Percentiles rank a stretch among this genome's conserved stretches.
phyloP scores from a whole-genome alignment of 2,797 vertebrate species.

The Syngnathus rostellatus region DNA sequence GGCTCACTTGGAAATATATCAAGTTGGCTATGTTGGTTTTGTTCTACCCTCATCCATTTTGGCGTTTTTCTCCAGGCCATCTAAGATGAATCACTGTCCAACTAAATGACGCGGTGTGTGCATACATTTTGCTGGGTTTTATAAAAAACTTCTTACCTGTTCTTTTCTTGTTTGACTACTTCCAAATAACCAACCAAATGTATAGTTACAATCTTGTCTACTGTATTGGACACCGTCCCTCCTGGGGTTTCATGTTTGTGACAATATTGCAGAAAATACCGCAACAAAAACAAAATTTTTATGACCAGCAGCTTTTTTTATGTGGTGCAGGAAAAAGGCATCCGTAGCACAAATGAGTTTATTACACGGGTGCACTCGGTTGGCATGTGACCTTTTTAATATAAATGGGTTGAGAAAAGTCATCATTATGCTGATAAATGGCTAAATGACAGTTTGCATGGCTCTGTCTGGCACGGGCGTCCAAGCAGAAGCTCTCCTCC shows the following conservation, averaged over 20 bases:
- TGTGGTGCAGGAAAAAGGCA: background rate
- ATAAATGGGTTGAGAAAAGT: background rate
- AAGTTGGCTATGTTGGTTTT: conserved; percentile 12
- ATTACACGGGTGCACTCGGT: background rate
- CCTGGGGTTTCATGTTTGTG: too few relatives aligned
- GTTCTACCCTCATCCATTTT: conserved; percentile 11
- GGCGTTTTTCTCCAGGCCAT: conserved; percentile 16
- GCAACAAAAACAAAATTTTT: too few relatives aligned
- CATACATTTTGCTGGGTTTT: conserved; percentile 3
- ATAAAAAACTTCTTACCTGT: too few relatives aligned
- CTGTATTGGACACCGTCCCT: too few relatives aligned
- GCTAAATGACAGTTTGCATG: background rate
- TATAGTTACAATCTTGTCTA: too few relatives aligned
- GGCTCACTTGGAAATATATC: conserved; percentile 5
- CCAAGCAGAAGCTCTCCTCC: background rate
- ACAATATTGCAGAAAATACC: too few relatives aligned
- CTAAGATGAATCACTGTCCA: conserved; percentile 20
- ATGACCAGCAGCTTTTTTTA: too few relatives aligned
- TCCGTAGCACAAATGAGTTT: background rate
- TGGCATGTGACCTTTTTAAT: conserved; percentile 1
- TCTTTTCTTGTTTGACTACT: too few relatives aligned
- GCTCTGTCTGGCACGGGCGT: background rate
- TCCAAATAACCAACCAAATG: too few relatives aligned
- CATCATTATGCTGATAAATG: background rate
- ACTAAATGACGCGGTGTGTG: conserved; percentile 9